These are phyloP conservation scores for Pandemis cinnamomeana DNA, from an alignment of 2,888 invertebrate species.

Conservation along the genomic window DNA sequence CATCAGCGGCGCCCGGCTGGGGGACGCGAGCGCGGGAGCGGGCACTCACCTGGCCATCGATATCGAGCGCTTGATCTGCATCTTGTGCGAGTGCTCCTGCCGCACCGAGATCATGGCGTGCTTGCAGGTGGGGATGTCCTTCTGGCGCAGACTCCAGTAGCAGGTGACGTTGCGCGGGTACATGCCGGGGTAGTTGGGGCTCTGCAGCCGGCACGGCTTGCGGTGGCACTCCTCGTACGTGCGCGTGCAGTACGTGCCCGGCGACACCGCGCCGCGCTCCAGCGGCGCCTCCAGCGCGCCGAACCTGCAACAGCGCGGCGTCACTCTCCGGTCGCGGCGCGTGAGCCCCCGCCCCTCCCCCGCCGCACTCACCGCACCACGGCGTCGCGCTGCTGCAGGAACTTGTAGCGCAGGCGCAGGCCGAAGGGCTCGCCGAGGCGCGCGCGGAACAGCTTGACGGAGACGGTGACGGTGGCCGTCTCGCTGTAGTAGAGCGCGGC, in stretches of 20 bases:
- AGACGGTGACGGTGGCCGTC: constrained; percentile 94
- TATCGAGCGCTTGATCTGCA: constrained; percentile 88
- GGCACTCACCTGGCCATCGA: constrained; percentile 85
- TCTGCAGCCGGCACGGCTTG: constrained; percentile 93
- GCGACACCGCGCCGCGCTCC: constrained; percentile 93
- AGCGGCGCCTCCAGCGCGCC: constrained; percentile 90
- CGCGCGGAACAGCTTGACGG: constrained; percentile 90
- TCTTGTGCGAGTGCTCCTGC: constrained; percentile 89
- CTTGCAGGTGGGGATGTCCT: constrained; percentile 94
- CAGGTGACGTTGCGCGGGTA: constrained; percentile 94
- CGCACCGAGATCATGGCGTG: constrained; percentile 95
- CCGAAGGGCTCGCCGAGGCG: constrained; percentile 91
- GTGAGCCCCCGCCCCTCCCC: background rate
- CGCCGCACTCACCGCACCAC: constrained; percentile 85
- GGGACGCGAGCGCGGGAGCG: background rate
- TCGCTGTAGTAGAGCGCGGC: constrained; percentile 95
- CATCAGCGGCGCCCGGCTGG: background rate
- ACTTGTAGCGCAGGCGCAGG: constrained; percentile 91
- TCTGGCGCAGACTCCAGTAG: constrained; percentile 93
- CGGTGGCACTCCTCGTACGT: constrained; percentile 94
- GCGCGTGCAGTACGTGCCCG: constrained; percentile 92
- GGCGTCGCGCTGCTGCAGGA: constrained; percentile 91
- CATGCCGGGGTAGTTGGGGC: constrained; percentile 96
- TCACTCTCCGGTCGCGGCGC: background rate
- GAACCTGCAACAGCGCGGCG: constrained; percentile 75